Base-by-base conservation (phyloP, 2,113 vertebrate genomes). In the Terrapene triunguis region DNA sequence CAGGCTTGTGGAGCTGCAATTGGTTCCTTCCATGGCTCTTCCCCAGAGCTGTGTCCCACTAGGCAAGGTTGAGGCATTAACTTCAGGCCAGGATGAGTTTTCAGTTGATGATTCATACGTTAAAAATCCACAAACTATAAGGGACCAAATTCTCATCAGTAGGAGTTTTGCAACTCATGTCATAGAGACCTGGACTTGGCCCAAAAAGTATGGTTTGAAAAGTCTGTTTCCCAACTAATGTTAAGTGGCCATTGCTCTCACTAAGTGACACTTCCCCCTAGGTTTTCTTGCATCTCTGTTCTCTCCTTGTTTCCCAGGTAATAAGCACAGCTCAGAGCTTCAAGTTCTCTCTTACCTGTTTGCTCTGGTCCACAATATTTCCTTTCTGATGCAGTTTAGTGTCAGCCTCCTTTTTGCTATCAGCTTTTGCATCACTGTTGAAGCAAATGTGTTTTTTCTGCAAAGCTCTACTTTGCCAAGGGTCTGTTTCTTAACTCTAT, bases 401-500 rank as follows among this genome's bases (percentile, higher is more conserved):
- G 47, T 94, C 90, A 90, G 82, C 55, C 57, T 93, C 47, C 89
- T 88, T 95, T 91, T 95, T 95, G 79, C 92, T 95, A 92, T 89
- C 92, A 94, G 90, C 89, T 44, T 94, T 91, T 96, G 92, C 57
- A 92, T 88, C 47, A 90, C 90, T 96, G 94, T 82, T 95, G 90
- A 72, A 94, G 89, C 94, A 94, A 44, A 94, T 95, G 88, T 92
- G 90, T 84, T 95, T 96, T 96, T 92, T 9, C 65, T 72, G 65
- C 95, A 96, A 92, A 96, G 95, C 96, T 90, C 81, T 87, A 85
- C 80, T 91, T 96, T 96, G 89, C 95, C 95, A 95, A 95, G 95
- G 97, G 82, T 97, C 94, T 97, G 81, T 85, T 97, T 95, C 94
- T 96, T 93, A 98, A 94, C 92, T 97, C 96, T 93, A 91, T 95